A percentile compares a stretch with the other conserved stretches of the same genome.
Evolutionary conservation across 2,113 vertebrate species (phyloP).

Genomic region (Embiotoca jacksoni): DNA sequence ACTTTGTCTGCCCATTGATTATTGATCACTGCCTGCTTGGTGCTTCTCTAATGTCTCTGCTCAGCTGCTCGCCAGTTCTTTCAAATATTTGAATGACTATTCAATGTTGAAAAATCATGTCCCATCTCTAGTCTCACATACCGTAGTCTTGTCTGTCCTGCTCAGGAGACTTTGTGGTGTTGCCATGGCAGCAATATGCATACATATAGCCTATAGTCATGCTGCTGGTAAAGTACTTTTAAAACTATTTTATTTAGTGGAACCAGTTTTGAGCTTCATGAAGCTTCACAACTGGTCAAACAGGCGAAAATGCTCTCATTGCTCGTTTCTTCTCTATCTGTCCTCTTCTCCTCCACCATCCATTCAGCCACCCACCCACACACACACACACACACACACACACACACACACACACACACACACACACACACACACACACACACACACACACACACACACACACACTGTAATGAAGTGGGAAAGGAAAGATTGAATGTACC

Average conservation of each 20-base stretch:
- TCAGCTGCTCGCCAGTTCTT: background rate
- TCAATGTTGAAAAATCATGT: constrained; percentile 15
- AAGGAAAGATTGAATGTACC: constrained; percentile 47
- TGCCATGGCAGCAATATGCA: constrained; percentile 43
- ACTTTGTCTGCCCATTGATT: too few species aligned
- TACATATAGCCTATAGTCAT: constrained; percentile 9
- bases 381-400: too few species aligned
- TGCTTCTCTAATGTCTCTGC: too few species aligned
- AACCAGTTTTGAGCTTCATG: constrained; percentile 20
- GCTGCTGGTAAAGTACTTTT: constrained; percentile 14
- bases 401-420: constrained; percentile 7
- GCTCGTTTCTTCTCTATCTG: background rate
- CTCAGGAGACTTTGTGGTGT: constrained; percentile 19
- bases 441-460: background rate
- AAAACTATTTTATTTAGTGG: constrained; percentile 22
- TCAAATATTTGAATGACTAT: too few species aligned
- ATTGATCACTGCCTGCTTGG: too few species aligned
- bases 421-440: background rate
- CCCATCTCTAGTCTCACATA: constrained; percentile 1
- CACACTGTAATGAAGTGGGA: constrained; percentile 29
- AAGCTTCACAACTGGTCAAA: constrained; percentile 47
- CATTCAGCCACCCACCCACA: background rate
- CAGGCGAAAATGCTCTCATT: constrained; percentile 17
- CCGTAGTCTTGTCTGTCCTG: constrained; percentile 3
- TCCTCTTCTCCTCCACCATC: constrained; percentile 10